Conservation (phyloP, 2,113 vertebrate species). For the Pimephales promelas region DNA sequence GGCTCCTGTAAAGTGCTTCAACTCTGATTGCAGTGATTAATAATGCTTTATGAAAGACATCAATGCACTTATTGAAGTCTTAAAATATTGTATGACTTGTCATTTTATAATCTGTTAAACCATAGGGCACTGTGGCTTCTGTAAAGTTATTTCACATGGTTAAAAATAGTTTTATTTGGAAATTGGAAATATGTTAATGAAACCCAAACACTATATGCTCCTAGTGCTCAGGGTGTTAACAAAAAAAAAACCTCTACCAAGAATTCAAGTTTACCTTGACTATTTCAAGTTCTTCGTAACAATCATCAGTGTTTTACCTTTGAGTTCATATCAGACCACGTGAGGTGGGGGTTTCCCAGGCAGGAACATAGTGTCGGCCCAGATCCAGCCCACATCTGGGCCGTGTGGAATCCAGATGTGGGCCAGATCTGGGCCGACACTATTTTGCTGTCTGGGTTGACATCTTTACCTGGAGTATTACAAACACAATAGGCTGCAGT, state of each 20-base stretch:
- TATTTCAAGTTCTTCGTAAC: conserved; percentile 10
- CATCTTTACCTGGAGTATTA: not conserved
- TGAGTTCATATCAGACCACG: conserved; percentile 2
- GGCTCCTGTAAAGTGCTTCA: not conserved
- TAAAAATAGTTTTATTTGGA: not conserved
- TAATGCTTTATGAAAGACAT: not conserved
- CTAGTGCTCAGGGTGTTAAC: not conserved
- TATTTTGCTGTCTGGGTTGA: not conserved
- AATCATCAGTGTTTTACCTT: conserved; percentile 3
- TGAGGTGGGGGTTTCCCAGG: not conserved
- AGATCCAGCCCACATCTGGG: too few relatives aligned
- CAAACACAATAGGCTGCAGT: not conserved
- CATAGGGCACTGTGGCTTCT: not conserved
- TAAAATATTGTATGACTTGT: not conserved
- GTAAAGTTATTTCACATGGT: not conserved
- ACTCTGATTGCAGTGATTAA: not conserved
- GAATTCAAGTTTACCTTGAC: conserved; percentile 12
- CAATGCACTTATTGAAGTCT: not conserved
- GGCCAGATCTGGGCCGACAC: too few relatives aligned
- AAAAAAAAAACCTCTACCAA: not conserved
- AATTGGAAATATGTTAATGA: not conserved
- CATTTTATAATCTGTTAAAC: not conserved
- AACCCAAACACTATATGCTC: not conserved
- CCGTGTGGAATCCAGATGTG: too few relatives aligned
- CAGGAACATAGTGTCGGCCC: too few relatives aligned